phyloP scores from a whole-genome alignment of 2,113 vertebrate genomes.

The Ciconia maguari region DNA sequence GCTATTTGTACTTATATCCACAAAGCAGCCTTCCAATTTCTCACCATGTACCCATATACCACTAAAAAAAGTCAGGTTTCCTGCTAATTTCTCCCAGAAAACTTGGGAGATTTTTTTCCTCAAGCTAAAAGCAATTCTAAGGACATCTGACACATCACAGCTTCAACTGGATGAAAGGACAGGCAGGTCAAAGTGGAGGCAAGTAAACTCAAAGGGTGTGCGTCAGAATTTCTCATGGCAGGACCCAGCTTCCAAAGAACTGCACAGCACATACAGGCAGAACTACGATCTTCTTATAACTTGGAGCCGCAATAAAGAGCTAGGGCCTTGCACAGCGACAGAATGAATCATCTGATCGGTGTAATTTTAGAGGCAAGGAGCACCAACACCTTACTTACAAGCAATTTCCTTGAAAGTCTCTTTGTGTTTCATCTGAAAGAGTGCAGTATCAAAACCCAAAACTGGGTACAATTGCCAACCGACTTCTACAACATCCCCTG shows the following conservation, averaged over 20 bases:
- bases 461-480: background rate
- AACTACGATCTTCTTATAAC: background rate
- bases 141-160: background rate
- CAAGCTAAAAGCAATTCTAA: background rate
- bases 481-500: background rate
- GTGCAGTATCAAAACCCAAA: background rate
- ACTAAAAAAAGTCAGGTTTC: background rate
- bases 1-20: background rate
- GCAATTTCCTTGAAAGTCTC: background rate
- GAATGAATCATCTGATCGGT: background rate
- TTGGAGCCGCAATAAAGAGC: background rate
- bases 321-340: background rate
- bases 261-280: background rate
- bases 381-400: background rate
- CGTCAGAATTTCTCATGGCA: background rate
- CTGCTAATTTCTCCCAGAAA: background rate
- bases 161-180: background rate
- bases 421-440: background rate
- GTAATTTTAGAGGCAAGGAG: background rate
- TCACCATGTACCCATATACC: background rate
- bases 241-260: background rate
- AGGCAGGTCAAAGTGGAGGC: background rate
- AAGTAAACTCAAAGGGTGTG: background rate
- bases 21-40: background rate
- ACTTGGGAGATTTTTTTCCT: fast-evolving